These are phyloP conservation scores for Isichthys henryi DNA, from an alignment of 2,113 vertebrate species.

Conservation along the genomic window DNA sequence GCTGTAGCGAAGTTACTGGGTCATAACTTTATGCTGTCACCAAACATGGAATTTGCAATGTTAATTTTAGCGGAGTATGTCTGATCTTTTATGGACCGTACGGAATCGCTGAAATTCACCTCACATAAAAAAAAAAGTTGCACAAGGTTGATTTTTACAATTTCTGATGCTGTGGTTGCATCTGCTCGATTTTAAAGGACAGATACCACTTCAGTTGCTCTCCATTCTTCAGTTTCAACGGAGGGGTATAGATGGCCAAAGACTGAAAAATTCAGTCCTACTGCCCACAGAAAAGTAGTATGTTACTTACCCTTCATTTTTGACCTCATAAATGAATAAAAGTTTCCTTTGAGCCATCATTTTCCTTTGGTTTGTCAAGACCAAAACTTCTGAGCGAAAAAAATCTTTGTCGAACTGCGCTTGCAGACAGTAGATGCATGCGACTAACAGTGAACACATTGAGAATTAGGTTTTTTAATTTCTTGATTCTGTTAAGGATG, in stretches of 20 bases:
- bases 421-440: neutral
- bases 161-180: neutral
- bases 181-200: neutral
- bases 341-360: neutral
- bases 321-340: neutral
- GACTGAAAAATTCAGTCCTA: neutral
- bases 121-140: neutral
- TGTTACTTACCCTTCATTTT: neutral
- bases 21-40: neutral
- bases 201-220: neutral
- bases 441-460: neutral
- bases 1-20: neutral
- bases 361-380: too few relatives aligned
- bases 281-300: neutral
- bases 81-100: neutral
- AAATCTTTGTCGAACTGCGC: too few relatives aligned
- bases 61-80: neutral
- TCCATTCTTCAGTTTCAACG: neutral
- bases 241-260: neutral
- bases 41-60: neutral
- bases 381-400: neutral
- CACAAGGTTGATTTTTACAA: neutral
- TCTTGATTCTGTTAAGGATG: slow-evolving; percentile 1
- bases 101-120: neutral
- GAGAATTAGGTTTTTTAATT: neutral